Percentiles rank a stretch among this genome's conserved stretches.
Conservation (phyloP, 2,797 vertebrate species). For the Merluccius polli region DNA sequence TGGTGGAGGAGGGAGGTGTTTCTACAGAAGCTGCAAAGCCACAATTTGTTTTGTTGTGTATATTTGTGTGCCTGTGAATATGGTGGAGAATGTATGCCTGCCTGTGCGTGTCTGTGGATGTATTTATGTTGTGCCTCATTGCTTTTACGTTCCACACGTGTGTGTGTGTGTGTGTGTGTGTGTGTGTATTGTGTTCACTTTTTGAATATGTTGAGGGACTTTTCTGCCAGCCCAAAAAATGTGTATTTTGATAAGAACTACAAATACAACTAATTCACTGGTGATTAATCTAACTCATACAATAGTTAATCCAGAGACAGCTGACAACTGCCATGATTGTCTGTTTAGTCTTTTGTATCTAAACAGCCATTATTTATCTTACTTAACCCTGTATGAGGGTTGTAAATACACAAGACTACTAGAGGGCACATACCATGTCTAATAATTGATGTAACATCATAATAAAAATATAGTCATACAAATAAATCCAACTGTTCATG, state of each 20-base stretch:
- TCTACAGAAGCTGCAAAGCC: neutral
- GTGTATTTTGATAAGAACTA: no score
- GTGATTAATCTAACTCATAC: slow-evolving; percentile 13
- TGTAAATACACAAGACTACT: neutral
- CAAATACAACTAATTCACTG: slow-evolving; percentile 7
- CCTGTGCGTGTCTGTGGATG: slow-evolving; percentile 7
- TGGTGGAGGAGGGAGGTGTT: neutral
- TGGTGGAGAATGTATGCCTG: slow-evolving; percentile 10
- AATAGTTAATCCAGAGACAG: neutral
- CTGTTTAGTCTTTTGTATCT: neutral
- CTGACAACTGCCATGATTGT: neutral
- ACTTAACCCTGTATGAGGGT: neutral
- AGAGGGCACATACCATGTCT: neutral
- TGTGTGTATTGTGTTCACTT: slow-evolving; percentile 21
- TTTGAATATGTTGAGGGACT: slow-evolving; percentile 10
- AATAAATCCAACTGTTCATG: neutral
- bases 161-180: slow-evolving; percentile 25
- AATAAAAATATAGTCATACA: neutral
- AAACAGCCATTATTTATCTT: neutral
- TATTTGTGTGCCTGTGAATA: neutral
- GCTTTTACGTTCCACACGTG: slow-evolving; percentile 2
- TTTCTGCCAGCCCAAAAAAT: neutral
- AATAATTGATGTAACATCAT: neutral
- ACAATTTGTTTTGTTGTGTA: slow-evolving; percentile 12
- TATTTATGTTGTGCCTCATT: neutral